These are phyloP conservation scores for Portevinia maculata DNA, from an alignment of 2,888 invertebrate genomes.

Conservation along the genomic window DNA sequence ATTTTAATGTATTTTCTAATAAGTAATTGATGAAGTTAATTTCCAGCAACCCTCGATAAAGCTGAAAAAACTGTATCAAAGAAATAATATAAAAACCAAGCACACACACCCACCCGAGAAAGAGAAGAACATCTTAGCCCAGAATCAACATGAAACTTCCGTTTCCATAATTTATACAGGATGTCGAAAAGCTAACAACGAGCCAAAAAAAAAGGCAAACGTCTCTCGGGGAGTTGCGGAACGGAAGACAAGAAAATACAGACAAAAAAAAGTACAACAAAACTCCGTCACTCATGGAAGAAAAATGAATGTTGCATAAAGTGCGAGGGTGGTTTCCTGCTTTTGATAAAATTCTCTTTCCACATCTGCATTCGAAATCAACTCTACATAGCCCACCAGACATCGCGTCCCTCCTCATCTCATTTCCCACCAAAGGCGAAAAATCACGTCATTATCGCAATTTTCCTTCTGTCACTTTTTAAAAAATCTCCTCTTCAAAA, in stretches of 20 bases:
- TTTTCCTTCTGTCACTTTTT: slow-evolving; percentile 71
- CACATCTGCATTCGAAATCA: slow-evolving; percentile 68
- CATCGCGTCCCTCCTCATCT: neutral
- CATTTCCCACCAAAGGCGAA: slow-evolving; percentile 51
- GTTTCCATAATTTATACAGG: slow-evolving; percentile 73
- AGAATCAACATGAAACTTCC: slow-evolving; percentile 71
- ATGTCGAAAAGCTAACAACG: slow-evolving; percentile 65
- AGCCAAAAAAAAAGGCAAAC: slow-evolving; percentile 24
- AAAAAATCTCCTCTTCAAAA: slow-evolving; percentile 33
- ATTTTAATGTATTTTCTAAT: slow-evolving; percentile 71
- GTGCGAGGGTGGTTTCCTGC: slow-evolving; percentile 69
- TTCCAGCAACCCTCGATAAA: slow-evolving; percentile 66
- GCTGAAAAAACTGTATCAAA: slow-evolving; percentile 62
- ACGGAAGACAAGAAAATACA: slow-evolving; percentile 47
- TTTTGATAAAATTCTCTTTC: slow-evolving; percentile 20
- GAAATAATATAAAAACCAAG: slow-evolving; percentile 50
- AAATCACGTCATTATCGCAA: slow-evolving; percentile 74
- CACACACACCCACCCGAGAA: slow-evolving; percentile 7
- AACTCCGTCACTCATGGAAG: slow-evolving; percentile 49
- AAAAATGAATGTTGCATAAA: slow-evolving; percentile 69
- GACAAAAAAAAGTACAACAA: slow-evolving; percentile 9
- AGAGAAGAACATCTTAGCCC: slow-evolving; percentile 32
- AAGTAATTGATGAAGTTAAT: slow-evolving; percentile 75
- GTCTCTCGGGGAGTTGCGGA: slow-evolving; percentile 42
- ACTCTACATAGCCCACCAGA: slow-evolving; percentile 9